phyloP scores from a whole-genome alignment of 2,888 invertebrate genomes.

The Argyra leucocephala region DNA sequence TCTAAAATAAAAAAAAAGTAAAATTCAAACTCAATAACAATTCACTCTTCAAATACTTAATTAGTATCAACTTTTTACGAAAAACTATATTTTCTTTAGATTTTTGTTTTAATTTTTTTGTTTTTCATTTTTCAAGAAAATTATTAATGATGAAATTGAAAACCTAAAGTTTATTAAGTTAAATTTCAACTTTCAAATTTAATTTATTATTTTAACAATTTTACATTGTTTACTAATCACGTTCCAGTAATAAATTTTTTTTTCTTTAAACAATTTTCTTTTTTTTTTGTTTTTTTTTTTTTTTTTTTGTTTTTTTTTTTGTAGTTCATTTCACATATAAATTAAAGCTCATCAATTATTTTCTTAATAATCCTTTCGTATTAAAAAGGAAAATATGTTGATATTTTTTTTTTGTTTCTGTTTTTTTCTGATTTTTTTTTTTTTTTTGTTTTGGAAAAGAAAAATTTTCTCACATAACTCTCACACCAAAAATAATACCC shows the following conservation, averaged over 20 bases:
- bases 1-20: too few species aligned
- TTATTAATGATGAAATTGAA: background rate
- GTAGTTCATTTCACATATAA: background rate
- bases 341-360: constrained; percentile 2
- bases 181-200: background rate
- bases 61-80: too few species aligned
- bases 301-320: background rate
- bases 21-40: background rate
- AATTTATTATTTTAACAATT: background rate
- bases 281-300: background rate
- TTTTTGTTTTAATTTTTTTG: background rate
- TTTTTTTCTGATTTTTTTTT: too few species aligned
- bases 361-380: background rate
- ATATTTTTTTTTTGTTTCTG: too few species aligned
- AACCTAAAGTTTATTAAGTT: background rate
- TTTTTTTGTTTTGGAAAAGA: too few species aligned
- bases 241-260: background rate
- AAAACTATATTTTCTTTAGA: background rate
- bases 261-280: background rate
- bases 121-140: background rate
- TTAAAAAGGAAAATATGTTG: too few species aligned
- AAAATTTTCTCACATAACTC: too few species aligned
- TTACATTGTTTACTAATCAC: background rate
- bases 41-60: background rate
- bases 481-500: too few species aligned